Conservation (phyloP, 2,888 invertebrate genomes). For the Drosophila sordidula region DNA sequence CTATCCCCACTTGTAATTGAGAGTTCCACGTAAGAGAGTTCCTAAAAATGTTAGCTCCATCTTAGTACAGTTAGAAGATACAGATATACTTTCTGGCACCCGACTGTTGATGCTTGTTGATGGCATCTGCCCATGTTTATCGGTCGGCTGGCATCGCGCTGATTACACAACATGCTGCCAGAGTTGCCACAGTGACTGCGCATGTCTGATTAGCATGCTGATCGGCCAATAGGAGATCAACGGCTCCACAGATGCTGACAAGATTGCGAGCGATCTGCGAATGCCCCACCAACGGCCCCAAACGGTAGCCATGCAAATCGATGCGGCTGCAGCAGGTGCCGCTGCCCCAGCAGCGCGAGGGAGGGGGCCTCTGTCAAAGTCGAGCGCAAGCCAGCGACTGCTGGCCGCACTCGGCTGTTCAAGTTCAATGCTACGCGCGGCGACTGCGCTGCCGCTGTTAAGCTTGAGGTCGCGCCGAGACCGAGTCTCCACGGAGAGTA, state of each 20-base stretch:
- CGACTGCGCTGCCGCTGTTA: constrained; percentile 56
- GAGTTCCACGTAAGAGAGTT: not conserved
- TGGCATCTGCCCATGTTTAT: constrained; percentile 34
- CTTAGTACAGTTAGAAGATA: constrained; percentile 15
- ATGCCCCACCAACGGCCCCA: constrained; percentile 22
- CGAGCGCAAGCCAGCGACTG: constrained; percentile 19
- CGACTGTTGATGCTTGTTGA: constrained; percentile 23
- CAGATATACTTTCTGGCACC: not conserved
- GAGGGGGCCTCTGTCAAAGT: not conserved
- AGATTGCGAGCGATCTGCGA: constrained; percentile 39
- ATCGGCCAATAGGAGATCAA: constrained; percentile 53
- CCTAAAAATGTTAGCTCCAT: not conserved
- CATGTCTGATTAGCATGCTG: constrained; percentile 58
- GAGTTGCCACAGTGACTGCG: constrained; percentile 32
- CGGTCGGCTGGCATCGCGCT: constrained; percentile 24
- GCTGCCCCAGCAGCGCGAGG: constrained; percentile 46
- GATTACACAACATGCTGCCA: constrained; percentile 48
- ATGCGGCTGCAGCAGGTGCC: constrained; percentile 70
- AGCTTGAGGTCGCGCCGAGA: constrained; percentile 24
- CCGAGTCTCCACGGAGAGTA: constrained; percentile 58
- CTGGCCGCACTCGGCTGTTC: constrained; percentile 54
- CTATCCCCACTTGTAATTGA: not conserved
- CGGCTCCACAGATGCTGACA: constrained; percentile 41
- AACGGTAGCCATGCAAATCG: constrained; percentile 68
- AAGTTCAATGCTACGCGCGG: constrained; percentile 70